Evolutionary conservation across 2,888 invertebrate genomes (phyloP), one percentile per base, ranked within the genome.

Genomic region (Myopa testacea): DNA sequence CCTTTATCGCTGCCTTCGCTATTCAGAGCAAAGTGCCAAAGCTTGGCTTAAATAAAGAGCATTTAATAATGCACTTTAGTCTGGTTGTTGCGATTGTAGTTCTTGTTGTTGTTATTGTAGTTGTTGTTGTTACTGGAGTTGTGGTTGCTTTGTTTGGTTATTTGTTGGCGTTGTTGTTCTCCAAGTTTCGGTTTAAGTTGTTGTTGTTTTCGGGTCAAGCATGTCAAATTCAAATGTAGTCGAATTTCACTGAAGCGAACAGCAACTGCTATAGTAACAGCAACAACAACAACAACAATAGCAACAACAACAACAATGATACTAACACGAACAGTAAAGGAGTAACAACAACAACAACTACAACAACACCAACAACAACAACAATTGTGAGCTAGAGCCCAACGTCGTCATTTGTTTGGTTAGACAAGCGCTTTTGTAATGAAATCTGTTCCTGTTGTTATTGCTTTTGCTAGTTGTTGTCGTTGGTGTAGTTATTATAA

Each of bases 381-480:
- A 67, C 72, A 78, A 55, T 55, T 55, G 55, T n/a, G 10, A 45
- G 45, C 5, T 55, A 5, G 10, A 55, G 45, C 45, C 6, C 45
- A 45, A 45, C 45, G 10, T 45, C 45, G 45, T 8, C 45, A 45
- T 45, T 45, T 45, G 6, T 6, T 3, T 8, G 6, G 6, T 6
- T 10, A 45, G 45, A 45, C 6, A 45, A 45, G 6, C 45, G 45
- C 45, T 79, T 81, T 81, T 79, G 78, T 78, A 78, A 79, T 78
- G 79, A 60, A 78, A 81, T 74, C 60, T 71, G 78, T 45, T 78
- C 52, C 40, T 45, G 10, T 45, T 45, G 45, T 10, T 45, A 8
- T 45, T 45, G 45, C 10, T 45, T 8, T 45, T 10, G 6, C 40
- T 26, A 26, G 63, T 52, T 70, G 70, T 70, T 50, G 52, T 52